phyloP scores from a whole-genome alignment of 2,888 invertebrate genomes.

The Trissonchulus sp. region DNA sequence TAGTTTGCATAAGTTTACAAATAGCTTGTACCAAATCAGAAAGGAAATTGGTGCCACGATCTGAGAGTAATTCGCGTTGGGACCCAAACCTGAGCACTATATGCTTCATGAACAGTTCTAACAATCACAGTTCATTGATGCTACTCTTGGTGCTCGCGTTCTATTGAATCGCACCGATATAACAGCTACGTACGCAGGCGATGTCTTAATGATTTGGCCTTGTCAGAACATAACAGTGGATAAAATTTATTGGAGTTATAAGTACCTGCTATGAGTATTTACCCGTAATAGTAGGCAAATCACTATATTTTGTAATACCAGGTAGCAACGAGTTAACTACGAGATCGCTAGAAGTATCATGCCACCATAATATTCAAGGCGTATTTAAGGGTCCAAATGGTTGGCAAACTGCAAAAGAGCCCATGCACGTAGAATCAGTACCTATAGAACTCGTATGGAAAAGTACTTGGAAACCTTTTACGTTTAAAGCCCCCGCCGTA shows the following conservation, averaged over 20 bases:
- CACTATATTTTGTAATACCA: background rate
- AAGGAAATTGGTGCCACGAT: slow-evolving; percentile 5
- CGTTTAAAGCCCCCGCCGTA: background rate
- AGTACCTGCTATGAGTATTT: background rate
- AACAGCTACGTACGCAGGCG: background rate
- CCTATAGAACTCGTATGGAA: background rate
- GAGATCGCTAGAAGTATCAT: background rate
- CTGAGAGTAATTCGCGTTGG: slow-evolving; percentile 9
- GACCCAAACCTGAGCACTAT: background rate
- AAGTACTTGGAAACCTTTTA: background rate
- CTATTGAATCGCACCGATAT: background rate
- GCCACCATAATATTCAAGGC: background rate
- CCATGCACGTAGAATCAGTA: background rate
- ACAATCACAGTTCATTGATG: too few species aligned
- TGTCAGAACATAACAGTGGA: background rate
- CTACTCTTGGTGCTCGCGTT: background rate
- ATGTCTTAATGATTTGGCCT: background rate
- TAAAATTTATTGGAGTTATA: background rate
- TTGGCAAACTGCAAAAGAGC: background rate
- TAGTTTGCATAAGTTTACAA: slow-evolving; percentile 7
- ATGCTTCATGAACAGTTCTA: background rate
- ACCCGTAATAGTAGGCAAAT: background rate
- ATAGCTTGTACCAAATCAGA: background rate
- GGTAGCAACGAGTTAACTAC: background rate
- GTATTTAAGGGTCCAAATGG: background rate